Percentiles rank a stretch among this genome's conserved stretches.
These are phyloP conservation scores for Musca domestica DNA, from an alignment of 1,140 invertebrate species.

Conservation along the genomic window DNA sequence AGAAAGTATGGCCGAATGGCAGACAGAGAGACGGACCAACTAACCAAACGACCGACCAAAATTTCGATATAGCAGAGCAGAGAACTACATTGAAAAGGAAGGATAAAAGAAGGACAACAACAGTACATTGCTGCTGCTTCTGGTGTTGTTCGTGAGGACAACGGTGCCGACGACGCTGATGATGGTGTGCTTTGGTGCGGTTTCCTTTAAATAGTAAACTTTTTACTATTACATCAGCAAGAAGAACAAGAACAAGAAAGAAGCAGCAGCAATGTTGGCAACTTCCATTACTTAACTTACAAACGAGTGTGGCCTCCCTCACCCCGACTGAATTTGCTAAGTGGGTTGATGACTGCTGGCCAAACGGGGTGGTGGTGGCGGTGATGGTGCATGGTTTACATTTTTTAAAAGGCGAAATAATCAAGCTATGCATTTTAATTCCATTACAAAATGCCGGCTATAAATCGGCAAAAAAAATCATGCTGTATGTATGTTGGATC, in stretches of 20 bases:
- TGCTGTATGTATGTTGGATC: too few species aligned
- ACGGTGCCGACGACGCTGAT: too few species aligned
- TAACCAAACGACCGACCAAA: too few species aligned
- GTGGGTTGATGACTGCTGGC: neutral
- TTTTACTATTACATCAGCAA: slow-evolving; percentile 20
- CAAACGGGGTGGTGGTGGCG: neutral
- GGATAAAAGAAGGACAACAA: slow-evolving; percentile 7
- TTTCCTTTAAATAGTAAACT: slow-evolving; percentile 1
- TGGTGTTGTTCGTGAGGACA: too few species aligned
- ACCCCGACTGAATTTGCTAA: neutral
- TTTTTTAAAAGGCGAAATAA: neutral
- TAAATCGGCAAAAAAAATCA: neutral
- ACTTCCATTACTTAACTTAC: neutral
- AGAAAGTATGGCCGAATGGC: neutral
- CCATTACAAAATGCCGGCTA: slow-evolving; percentile 14
- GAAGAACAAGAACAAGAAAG: neutral
- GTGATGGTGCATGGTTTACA: too few species aligned
- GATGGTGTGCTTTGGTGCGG: too few species aligned
- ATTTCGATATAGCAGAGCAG: too few species aligned
- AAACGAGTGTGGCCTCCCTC: too few species aligned
- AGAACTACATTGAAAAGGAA: neutral
- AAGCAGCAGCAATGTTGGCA: neutral
- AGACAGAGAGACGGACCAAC: too few species aligned
- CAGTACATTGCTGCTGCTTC: neutral
- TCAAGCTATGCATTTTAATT: slow-evolving; percentile 11